Conservation (phyloP, 2,888 invertebrate genomes). For the Smittia aterrima region DNA sequence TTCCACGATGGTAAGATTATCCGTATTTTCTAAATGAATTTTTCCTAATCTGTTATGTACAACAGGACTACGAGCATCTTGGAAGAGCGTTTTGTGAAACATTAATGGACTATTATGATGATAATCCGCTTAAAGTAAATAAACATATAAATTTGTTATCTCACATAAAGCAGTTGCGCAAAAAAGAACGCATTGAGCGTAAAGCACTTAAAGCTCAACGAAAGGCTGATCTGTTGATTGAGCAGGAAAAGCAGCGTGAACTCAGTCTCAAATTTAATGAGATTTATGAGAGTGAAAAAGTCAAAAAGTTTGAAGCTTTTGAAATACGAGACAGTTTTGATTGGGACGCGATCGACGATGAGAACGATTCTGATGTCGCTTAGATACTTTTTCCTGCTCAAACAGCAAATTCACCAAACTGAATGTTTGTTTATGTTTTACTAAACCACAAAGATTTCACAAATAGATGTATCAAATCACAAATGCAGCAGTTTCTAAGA, state of each 20-base stretch:
- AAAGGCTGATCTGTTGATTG: constrained; percentile 50
- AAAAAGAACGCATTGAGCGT: constrained; percentile 53
- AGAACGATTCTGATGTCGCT: no score
- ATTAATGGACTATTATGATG: constrained; percentile 84
- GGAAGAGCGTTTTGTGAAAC: constrained; percentile 92
- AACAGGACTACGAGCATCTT: constrained; percentile 72
- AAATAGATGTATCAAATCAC: no score
- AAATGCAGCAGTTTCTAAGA: no score
- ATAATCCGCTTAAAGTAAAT: constrained; percentile 74
- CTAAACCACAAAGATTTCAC: background rate
- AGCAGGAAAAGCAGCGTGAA: constrained; percentile 53
- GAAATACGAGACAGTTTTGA: constrained; percentile 16
- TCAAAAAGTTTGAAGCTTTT: background rate
- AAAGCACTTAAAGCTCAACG: constrained; percentile 47
- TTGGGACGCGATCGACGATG: constrained; percentile 32
- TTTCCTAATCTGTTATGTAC: constrained; percentile 20
- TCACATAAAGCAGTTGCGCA: constrained; percentile 53
- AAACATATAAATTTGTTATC: constrained; percentile 47
- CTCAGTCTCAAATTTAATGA: background rate
- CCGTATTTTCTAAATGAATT: constrained; percentile 15
- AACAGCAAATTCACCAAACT: no score
- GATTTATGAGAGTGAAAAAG: constrained; percentile 10
- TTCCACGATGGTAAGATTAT: constrained; percentile 57
- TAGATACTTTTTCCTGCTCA: no score
- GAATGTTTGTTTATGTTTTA: background rate